Evolutionary conservation across 2,888 invertebrate genomes (phyloP), one percentile per base, ranked within the genome.

Genomic region (Calameuta filiformis): DNA sequence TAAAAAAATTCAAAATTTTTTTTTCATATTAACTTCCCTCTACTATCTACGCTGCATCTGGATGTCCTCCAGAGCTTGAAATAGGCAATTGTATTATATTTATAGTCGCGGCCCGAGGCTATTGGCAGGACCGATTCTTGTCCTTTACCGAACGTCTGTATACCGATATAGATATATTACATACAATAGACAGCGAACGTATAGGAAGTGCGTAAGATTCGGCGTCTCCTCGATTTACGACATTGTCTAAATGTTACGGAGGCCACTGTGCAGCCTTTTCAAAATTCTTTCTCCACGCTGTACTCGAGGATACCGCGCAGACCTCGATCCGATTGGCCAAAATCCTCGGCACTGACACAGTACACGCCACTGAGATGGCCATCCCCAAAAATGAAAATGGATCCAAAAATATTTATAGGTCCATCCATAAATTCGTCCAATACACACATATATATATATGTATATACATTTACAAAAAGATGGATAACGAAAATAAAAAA

Each of bases 211-310:
- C 31, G 71, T 71, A 33, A 12, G 31, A 71, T 71, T 71, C 71
- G 33, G 31, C 71, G 56, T 23, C 40, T 23, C 40, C 56, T 68
- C 69, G 75, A 77, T 75, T 75, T 75, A 77, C 56, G 35, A 71
- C 77, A 75, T 75, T 75, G 71, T 71, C 30, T 33, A 40, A 69
- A 40, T 77, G 75, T 71, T 68, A 71, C 77, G 77, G 40, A 4
- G 33, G 71, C 75, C 77, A 71, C 77, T 75, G 77, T 75, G 71
- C 15, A 12, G 34, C 34, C 35, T 40, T 71, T 40, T 40, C 35
- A 30, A 69, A 23, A 23, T 9, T 15, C 37, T 37, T 37, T 40
- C 37, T 30, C 74, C n/a, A 4, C 11, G 1, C 11, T 37, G 12
- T 56, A 56, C 15, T 56, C 23, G 15, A 56, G 56, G 40, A 6